These are phyloP conservation scores for Lota lota DNA, from an alignment of 2,113 vertebrate species.

Conservation along the genomic window DNA sequence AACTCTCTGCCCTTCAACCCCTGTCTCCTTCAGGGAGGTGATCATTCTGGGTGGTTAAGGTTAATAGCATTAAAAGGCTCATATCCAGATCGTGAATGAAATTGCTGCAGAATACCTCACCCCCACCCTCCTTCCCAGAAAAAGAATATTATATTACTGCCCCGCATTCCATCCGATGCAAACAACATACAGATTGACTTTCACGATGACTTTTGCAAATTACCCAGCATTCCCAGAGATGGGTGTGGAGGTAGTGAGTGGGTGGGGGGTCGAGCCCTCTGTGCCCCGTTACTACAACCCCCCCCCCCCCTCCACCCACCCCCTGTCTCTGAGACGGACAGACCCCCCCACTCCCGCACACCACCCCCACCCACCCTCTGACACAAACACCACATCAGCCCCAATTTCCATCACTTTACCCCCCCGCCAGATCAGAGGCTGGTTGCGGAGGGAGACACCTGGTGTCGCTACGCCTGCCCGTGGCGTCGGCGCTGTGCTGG, in stretches of 20 bases:
- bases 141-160: too few relatives aligned
- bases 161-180: too few relatives aligned
- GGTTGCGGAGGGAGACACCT: constrained; percentile 83
- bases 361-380: constrained; percentile 27
- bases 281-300: not conserved
- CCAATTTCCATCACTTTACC: constrained; percentile 80
- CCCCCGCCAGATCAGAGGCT: constrained; percentile 79
- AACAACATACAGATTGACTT: too few relatives aligned
- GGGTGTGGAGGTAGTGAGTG: not conserved
- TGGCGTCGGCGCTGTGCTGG: constrained; percentile 60
- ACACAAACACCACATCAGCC: constrained; percentile 86
- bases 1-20: too few relatives aligned
- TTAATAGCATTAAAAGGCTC: too few relatives aligned
- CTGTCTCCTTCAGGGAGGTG: too few relatives aligned
- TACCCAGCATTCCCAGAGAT: too few relatives aligned
- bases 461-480: constrained; percentile 76
- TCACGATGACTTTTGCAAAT: too few relatives aligned
- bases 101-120: too few relatives aligned
- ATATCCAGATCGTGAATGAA: too few relatives aligned
- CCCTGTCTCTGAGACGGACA: not conserved
- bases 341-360: not conserved
- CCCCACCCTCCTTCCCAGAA: too few relatives aligned
- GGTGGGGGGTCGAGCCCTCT: not conserved
- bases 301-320: not conserved
- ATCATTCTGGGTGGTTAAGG: too few relatives aligned